Conservation (phyloP, 2,888 invertebrate species). For the Nudaria mundana region DNA sequence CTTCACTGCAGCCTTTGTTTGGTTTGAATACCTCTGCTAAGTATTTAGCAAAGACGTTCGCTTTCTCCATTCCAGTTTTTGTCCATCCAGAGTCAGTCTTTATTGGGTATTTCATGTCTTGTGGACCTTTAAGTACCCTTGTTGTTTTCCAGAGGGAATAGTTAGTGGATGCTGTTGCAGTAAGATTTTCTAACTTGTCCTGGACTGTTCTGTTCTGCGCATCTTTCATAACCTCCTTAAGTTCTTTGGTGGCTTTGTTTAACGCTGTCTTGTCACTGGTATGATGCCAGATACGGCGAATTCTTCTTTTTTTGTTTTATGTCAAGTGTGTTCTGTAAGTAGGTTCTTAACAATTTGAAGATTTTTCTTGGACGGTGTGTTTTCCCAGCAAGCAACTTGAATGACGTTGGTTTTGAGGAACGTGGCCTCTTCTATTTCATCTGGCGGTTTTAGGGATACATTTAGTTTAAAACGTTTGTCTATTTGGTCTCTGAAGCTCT, state of each 20-base stretch:
- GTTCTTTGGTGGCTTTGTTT: no score
- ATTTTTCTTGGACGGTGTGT: neutral
- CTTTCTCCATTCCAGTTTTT: no score
- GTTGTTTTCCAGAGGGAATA: neutral
- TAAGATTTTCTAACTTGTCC: no score
- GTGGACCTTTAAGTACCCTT: neutral
- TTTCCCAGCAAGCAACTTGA: constrained; percentile 9
- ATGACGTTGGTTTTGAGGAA: constrained; percentile 6
- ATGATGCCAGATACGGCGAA: constrained; percentile 17
- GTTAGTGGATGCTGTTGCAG: no score
- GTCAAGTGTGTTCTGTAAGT: constrained; percentile 1
- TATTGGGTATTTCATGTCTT: neutral
- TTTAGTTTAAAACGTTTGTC: constrained; percentile 7
- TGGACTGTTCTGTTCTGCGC: no score
- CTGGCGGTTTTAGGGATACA: constrained; percentile 8
- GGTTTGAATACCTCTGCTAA: no score
- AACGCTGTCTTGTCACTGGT: constrained; percentile 4
- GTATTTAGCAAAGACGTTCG: no score
- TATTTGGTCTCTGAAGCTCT: constrained; percentile 9
- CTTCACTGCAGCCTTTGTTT: no score
- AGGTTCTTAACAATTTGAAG: neutral
- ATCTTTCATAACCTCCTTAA: no score
- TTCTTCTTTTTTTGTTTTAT: constrained; percentile 9
- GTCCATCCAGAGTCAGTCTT: neutral
- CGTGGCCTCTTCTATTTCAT: constrained; percentile 7